Conservation (phyloP, 2,797 vertebrate species). For the Enteromius argenteus region DNA sequence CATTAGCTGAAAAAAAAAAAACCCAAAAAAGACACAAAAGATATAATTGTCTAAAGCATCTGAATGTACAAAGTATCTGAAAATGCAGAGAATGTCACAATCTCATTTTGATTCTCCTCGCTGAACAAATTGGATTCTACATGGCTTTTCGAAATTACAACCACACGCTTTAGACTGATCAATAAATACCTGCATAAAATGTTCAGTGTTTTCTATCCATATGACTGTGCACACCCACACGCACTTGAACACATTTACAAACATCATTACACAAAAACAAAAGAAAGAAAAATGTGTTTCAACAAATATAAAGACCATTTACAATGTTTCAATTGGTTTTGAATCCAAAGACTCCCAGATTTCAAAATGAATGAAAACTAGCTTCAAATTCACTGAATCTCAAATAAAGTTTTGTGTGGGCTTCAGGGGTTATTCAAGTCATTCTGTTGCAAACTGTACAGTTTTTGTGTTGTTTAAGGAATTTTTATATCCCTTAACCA, state of each 20-base stretch:
- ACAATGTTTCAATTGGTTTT: constrained; percentile 14
- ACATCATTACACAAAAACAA: constrained; percentile 38
- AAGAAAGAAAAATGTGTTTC: constrained; percentile 46
- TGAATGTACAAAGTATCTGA: constrained; percentile 49
- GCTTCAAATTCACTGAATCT: background rate
- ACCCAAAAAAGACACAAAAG: constrained; percentile 16
- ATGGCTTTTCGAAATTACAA: constrained; percentile 50
- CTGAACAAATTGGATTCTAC: constrained; percentile 39
- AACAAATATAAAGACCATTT: constrained; percentile 32
- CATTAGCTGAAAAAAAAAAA: constrained; percentile 44
- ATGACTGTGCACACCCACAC: constrained; percentile 46
- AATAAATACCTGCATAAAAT: constrained; percentile 65
- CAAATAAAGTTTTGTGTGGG: background rate
- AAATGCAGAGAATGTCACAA: constrained; percentile 54
- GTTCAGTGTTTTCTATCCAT: constrained; percentile 62
- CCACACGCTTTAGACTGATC: constrained; percentile 42
- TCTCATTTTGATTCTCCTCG: constrained; percentile 48
- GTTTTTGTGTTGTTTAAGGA: background rate
- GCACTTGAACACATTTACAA: constrained; percentile 37
- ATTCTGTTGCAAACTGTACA: background rate
- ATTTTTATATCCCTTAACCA: background rate
- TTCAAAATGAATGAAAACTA: constrained; percentile 12
- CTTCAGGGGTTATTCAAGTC: background rate
- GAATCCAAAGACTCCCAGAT: constrained; percentile 32
- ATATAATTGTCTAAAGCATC: constrained; percentile 49